phyloP scores from a whole-genome alignment of 2,113 vertebrate species.

The Chunga burmeisteri region DNA sequence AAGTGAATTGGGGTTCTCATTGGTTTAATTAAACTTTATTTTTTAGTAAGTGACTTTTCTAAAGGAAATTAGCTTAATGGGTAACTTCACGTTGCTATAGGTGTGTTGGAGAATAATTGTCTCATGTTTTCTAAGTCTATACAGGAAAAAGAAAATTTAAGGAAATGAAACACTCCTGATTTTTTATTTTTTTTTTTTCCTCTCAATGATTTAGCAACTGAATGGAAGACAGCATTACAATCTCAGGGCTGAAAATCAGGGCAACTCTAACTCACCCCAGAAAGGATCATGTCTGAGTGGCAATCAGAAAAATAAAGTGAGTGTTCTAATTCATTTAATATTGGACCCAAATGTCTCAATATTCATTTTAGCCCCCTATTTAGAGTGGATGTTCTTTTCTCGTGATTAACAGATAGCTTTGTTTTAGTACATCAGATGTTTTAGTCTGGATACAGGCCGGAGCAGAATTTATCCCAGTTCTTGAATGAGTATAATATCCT shows the following conservation, averaged over 20 bases:
- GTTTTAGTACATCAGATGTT: background rate
- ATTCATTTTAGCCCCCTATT: background rate
- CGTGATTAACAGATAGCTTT: background rate
- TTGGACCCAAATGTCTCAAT: background rate
- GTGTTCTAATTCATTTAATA: background rate
- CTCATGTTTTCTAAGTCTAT: background rate
- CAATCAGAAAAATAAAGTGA: conserved; percentile 76
- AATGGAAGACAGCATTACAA: conserved; percentile 77
- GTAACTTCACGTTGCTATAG: background rate
- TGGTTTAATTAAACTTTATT: background rate
- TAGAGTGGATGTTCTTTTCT: background rate
- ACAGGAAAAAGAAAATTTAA: background rate
- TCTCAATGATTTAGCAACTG: conserved; percentile 65
- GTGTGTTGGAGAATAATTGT: background rate
- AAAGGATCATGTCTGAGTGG: conserved; percentile 69
- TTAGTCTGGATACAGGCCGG: background rate
- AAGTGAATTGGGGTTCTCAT: background rate
- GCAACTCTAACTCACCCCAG: conserved; percentile 74
- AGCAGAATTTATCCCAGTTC: background rate
- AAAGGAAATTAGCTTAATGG: background rate
- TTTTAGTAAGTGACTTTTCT: background rate
- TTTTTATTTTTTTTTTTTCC: background rate
- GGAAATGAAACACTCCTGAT: background rate
- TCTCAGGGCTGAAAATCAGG: conserved; percentile 78
- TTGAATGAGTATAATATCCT: background rate